Evolutionary conservation across 92 coral and sea anemone genomes (phyloP), one percentile per base, ranked within the genome.

Genomic region (Actinostola sp.): DNA sequence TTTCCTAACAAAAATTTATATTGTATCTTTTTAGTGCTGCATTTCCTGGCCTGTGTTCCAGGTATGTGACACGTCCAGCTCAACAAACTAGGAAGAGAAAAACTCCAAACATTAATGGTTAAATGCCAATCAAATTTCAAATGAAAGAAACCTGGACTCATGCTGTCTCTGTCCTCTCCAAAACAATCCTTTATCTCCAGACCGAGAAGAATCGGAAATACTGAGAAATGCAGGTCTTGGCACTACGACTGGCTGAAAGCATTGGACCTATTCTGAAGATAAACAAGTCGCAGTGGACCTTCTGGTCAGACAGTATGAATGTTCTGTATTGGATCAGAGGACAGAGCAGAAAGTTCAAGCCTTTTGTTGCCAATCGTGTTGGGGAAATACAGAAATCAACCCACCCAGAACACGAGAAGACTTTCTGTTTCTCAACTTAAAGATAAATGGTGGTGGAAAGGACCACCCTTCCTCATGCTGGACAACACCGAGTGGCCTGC

Each of bases 361-460:
- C 77, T 1, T 84, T 79, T 36, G 82, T 80, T 17, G 87, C 79
- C 19, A 86, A 80, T 35, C 59, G 79, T 3, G 66, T 80, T 1
- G 87, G 78, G 3, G 83, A 80, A 63, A 73, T 85, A 7, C 88
- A 82, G 42, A 41, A 57, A 8, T n/a, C 59, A 56, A 55, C 81
- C 31, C 27, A 76, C 15, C 92, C 87, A 42, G 84, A 60, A 29
- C 87, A 76, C 77, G 4, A 63, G 84, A 13, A 63, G 71, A 42
- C 59, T 36, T 26, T 33, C 39, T 15, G 75, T 77, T 17, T 34
- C 66, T n/a, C 33, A 52, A 45, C 72, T 77, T 5, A 50, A 17
- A 21, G 36, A 38, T 5, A 50, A 43, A 19, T 23, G 20, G 1
- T 77, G 83, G 83, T 77, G 67, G 84, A 36, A 67, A 23, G 84